Evolutionary conservation across 2,888 invertebrate genomes (phyloP).

Genomic region (Caenorhabditis becei): DNA sequence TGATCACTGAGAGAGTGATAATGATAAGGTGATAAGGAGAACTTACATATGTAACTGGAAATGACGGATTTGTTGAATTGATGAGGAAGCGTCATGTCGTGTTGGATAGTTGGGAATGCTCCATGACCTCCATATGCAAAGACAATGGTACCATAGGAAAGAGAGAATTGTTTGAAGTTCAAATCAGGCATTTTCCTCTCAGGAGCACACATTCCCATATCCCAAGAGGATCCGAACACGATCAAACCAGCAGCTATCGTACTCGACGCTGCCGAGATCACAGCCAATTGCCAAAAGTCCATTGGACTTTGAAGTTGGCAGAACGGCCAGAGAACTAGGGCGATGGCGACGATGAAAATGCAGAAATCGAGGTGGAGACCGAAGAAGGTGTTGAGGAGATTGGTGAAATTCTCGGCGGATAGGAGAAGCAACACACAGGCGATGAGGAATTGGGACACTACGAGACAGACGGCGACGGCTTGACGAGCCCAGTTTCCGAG

Average conservation of each 20-base stretch:
- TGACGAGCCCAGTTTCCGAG: slow-evolving; percentile 62
- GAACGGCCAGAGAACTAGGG: slow-evolving; percentile 65
- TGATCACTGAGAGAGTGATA: slow-evolving; percentile 55
- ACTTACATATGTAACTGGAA: slow-evolving; percentile 63
- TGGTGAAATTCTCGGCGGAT: slow-evolving; percentile 68
- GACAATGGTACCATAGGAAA: slow-evolving; percentile 85
- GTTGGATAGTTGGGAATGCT: slow-evolving; percentile 90
- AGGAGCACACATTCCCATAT: slow-evolving; percentile 49
- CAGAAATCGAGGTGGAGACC: slow-evolving; percentile 64
- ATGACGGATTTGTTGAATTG: slow-evolving; percentile 67
- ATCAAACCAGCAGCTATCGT: slow-evolving; percentile 58
- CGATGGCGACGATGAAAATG: slow-evolving; percentile 63
- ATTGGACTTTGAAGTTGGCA: slow-evolving; percentile 65
- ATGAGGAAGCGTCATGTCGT: slow-evolving; percentile 88
- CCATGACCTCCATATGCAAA: slow-evolving; percentile 85
- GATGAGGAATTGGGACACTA: slow-evolving; percentile 67
- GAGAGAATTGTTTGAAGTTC: slow-evolving; percentile 86
- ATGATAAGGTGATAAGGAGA: not conserved
- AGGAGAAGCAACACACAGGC: slow-evolving; percentile 70
- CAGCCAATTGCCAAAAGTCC: slow-evolving; percentile 68
- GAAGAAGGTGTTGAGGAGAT: slow-evolving; percentile 66
- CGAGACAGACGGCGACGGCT: slow-evolving; percentile 54
- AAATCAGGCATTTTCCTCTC: slow-evolving; percentile 82
- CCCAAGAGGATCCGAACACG: slow-evolving; percentile 45
- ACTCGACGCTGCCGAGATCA: slow-evolving; percentile 57